These are phyloP conservation scores for Diarsia brunnea DNA, from an alignment of 2,888 invertebrate genomes.

Conservation along the genomic window DNA sequence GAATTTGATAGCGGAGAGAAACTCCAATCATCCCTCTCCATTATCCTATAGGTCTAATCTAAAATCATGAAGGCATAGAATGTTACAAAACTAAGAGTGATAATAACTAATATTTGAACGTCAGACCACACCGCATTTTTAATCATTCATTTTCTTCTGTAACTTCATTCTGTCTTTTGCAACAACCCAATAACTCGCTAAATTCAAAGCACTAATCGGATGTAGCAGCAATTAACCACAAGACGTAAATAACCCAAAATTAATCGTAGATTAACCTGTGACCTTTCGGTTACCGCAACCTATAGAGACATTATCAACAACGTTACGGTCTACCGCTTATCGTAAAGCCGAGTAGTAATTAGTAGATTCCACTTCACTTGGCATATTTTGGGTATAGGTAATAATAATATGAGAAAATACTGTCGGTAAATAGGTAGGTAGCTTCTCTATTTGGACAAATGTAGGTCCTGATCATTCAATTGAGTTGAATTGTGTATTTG, in stretches of 20 bases:
- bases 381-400: neutral
- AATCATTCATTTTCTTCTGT: neutral
- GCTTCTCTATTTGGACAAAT: neutral
- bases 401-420: neutral
- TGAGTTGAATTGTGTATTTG: neutral
- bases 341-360: neutral
- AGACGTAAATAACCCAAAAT: constrained; percentile 42
- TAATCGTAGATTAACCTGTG: constrained; percentile 38
- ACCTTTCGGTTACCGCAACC: constrained; percentile 36
- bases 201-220: constrained; percentile 30
- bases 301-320: constrained; percentile 49
- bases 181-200: constrained; percentile 13
- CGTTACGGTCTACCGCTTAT: constrained; percentile 9
- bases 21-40: neutral
- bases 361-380: neutral
- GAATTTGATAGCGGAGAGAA: neutral
- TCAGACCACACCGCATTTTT: neutral
- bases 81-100: neutral
- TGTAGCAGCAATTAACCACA: constrained; percentile 28
- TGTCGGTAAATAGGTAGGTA: neutral
- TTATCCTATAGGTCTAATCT: neutral
- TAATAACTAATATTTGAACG: neutral
- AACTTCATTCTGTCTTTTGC: constrained; percentile 17
- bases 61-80: neutral
- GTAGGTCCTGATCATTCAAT: neutral